A percentile compares a stretch with the other conserved stretches of the same genome.
phyloP scores from a whole-genome alignment of 1,140 invertebrate genomes.

The Drosophila erecta region DNA sequence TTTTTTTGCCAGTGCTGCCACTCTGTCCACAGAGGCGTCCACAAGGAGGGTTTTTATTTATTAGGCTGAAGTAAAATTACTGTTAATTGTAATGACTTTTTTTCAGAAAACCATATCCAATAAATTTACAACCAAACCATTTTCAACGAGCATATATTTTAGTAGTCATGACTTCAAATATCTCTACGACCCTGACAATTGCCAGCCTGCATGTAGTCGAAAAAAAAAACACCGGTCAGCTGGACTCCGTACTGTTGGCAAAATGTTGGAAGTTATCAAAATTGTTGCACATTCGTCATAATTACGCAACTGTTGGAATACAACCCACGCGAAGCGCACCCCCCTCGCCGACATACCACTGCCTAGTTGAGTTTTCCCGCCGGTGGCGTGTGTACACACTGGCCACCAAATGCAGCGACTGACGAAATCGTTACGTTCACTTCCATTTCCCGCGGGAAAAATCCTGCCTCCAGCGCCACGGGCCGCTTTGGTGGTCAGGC shows the following conservation, averaged over 20 bases:
- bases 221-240: not conserved
- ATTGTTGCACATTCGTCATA: not conserved
- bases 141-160: too few relatives aligned
- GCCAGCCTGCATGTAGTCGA: not conserved
- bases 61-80: too few relatives aligned
- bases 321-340: not conserved
- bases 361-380: not conserved
- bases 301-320: slow-evolving; percentile 10
- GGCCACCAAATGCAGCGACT: slow-evolving; percentile 26
- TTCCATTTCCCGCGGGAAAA: slow-evolving; percentile 1
- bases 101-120: too few relatives aligned
- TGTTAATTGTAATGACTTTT: too few relatives aligned
- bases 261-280: not conserved
- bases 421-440: slow-evolving; percentile 34
- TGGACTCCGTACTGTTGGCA: not conserved
- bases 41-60: not conserved
- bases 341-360: not conserved
- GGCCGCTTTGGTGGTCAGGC: not conserved
- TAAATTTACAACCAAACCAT: too few relatives aligned
- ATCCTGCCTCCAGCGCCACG: not conserved
- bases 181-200: slow-evolving; percentile 1
- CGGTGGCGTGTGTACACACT: slow-evolving; percentile 30
- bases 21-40: too few relatives aligned
- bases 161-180: not conserved
- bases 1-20: too few relatives aligned